These are phyloP conservation scores for Chamaea fasciata DNA, from an alignment of 2,113 vertebrate species.

Conservation along the genomic window DNA sequence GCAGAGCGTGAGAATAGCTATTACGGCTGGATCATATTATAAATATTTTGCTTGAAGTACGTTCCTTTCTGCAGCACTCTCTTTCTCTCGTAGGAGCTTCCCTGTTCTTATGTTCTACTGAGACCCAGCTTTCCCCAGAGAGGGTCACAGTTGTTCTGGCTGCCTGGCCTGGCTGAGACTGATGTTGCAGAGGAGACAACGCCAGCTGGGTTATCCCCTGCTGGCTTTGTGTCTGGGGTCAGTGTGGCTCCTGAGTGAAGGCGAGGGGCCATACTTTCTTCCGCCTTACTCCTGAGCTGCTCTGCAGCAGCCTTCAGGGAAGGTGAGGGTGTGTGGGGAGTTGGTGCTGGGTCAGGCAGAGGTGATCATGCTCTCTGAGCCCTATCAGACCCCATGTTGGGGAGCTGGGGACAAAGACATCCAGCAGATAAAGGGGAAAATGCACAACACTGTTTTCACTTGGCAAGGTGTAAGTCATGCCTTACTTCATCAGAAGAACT, in stretches of 20 bases:
- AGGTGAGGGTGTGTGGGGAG: fast-evolving
- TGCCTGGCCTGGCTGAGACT: neutral
- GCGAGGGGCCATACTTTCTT: neutral
- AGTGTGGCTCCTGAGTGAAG: neutral
- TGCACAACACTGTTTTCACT: neutral
- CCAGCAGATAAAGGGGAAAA: neutral
- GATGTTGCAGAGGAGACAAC: neutral
- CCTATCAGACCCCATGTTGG: fast-evolving
- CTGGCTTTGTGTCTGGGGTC: neutral
- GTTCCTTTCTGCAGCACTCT: neutral
- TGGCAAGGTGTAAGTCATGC: neutral
- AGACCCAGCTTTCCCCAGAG: neutral
- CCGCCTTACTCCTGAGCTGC: neutral
- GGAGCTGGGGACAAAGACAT: neutral
- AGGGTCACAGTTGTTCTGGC: neutral
- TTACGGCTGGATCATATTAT: conserved; percentile 53
- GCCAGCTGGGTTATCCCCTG: neutral
- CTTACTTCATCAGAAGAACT: neutral
- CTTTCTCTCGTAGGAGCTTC: neutral
- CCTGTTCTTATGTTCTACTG: neutral
- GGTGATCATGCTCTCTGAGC: neutral
- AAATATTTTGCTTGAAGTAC: conserved; percentile 62
- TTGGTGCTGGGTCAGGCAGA: neutral
- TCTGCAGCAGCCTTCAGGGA: neutral
- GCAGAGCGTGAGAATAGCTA: conserved; percentile 65